Percentiles rank a stretch among this genome's conserved stretches.
Conservation (phyloP, 2,888 invertebrate species). For the Melanotus villosus region DNA sequence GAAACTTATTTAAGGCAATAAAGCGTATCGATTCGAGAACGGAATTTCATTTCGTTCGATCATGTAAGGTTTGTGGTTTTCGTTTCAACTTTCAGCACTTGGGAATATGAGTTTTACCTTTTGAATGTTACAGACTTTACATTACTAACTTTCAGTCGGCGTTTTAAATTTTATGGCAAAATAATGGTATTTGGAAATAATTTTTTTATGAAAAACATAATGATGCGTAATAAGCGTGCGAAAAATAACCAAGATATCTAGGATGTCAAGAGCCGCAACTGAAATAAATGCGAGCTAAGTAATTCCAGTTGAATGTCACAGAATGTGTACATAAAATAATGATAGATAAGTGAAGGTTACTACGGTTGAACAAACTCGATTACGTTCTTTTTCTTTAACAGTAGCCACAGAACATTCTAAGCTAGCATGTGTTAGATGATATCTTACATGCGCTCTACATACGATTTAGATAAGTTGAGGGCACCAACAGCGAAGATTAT, state of each 20-base stretch:
- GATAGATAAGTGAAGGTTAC: constrained; percentile 14
- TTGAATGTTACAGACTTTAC: neutral
- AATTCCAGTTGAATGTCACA: neutral
- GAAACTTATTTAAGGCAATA: constrained; percentile 22
- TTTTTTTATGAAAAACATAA: neutral
- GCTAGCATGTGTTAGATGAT: constrained; percentile 13
- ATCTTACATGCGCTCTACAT: constrained; percentile 18
- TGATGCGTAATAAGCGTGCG: neutral
- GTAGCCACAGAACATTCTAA: neutral
- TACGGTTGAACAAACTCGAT: constrained; percentile 17
- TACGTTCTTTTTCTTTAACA: neutral
- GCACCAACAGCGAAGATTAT: neutral
- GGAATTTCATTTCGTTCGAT: constrained; percentile 15
- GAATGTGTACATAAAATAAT: constrained; percentile 1
- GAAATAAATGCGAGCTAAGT: neutral
- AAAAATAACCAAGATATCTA: neutral
- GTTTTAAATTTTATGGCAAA: no score
- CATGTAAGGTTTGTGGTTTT: neutral
- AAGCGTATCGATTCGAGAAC: constrained; percentile 18
- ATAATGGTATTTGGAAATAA: neutral
- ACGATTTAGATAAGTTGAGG: constrained; percentile 6
- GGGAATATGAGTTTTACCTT: neutral
- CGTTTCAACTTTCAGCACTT: neutral
- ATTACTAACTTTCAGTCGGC: no score
- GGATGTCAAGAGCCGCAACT: neutral